Evolutionary conservation across 2,113 vertebrate species (phyloP).

Genomic region (Macrotis lagotis): DNA sequence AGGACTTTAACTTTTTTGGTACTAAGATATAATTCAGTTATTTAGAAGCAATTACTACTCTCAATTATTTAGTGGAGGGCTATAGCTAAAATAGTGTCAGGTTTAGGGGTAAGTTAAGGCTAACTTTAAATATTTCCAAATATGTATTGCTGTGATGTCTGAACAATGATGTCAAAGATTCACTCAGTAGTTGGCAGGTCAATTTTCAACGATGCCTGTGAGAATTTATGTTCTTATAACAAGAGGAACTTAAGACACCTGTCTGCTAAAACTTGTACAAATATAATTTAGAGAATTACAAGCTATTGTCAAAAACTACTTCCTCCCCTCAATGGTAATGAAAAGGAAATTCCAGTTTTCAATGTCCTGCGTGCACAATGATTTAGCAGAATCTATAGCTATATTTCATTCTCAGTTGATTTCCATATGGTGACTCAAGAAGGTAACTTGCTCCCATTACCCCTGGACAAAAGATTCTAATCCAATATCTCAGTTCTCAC

Average conservation of each 20-base stretch:
- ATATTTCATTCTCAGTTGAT: background rate
- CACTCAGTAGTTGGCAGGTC: background rate
- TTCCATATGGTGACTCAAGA: background rate
- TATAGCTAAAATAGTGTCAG: background rate
- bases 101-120: background rate
- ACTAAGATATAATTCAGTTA: conserved; percentile 20
- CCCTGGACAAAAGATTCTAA: background rate
- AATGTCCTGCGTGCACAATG: background rate
- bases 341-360: background rate
- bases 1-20: conserved; percentile 31
- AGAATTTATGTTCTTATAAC: conserved; percentile 31
- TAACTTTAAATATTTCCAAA: background rate
- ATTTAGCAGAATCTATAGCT: background rate
- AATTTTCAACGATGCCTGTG: conserved; percentile 33
- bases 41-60: background rate
- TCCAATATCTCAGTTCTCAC: background rate
- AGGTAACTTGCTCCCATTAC: background rate
- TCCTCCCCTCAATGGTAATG: background rate
- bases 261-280: conserved; percentile 22
- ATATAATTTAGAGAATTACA: conserved; percentile 1
- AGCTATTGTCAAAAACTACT: background rate
- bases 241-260: conserved; percentile 29
- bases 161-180: background rate
- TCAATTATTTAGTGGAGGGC: background rate
- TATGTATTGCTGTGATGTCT: background rate